Evolutionary conservation across 2,797 vertebrate genomes (phyloP).

Genomic region (Peromyscus nudipes): DNA sequence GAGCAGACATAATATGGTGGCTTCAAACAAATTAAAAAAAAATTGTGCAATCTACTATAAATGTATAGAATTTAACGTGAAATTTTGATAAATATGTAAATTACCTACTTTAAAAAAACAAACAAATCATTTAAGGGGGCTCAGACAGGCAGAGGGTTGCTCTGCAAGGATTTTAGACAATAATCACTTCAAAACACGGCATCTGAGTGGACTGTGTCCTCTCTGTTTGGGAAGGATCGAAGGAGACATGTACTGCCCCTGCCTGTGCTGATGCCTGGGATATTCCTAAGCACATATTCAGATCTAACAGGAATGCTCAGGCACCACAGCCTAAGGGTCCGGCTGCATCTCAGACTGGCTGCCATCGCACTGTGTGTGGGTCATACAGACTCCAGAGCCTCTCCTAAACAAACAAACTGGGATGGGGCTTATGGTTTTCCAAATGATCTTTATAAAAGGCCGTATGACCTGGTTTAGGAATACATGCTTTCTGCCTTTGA

Average conservation of each 20-base stretch:
- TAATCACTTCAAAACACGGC: not conserved
- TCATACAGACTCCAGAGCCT: no score
- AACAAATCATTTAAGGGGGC: not conserved
- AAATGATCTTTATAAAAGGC: not conserved
- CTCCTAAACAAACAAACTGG: not conserved
- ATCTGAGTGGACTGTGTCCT: not conserved
- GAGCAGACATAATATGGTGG: not conserved
- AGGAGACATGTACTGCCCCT: not conserved
- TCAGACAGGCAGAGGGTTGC: not conserved
- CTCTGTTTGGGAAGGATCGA: not conserved
- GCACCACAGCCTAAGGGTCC: not conserved
- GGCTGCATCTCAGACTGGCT: fast-evolving
- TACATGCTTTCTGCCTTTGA: not conserved
- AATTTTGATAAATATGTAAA: constrained; percentile 7
- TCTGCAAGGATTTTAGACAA: not conserved
- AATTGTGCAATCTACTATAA: not conserved
- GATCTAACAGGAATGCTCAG: fast-evolving
- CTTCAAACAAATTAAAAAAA: not conserved
- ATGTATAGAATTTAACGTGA: not conserved
- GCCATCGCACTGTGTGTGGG: not conserved
- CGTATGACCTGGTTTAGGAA: not conserved
- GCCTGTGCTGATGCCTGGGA: not conserved
- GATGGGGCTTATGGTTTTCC: not conserved
- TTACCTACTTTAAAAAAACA: not conserved
- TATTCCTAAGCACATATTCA: not conserved